phyloP scores from a whole-genome alignment of 1,140 invertebrate genomes.

The Archivesica marissinica region DNA sequence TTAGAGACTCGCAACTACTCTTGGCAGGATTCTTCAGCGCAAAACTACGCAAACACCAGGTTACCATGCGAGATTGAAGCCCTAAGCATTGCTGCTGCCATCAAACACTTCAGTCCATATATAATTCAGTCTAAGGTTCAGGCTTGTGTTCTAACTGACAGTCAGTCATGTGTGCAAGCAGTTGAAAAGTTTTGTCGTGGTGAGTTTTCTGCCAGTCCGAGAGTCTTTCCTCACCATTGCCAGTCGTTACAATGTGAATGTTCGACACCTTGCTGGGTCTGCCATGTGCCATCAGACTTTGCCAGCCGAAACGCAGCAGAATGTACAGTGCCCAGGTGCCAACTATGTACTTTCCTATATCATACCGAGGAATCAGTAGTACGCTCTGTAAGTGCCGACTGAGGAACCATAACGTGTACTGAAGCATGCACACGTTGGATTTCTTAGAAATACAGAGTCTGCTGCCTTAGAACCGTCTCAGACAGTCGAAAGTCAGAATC shows the following conservation, averaged over 20 bases:
- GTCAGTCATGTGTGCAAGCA: constrained; percentile 61
- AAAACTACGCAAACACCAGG: too few species aligned
- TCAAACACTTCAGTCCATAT: constrained; percentile 62
- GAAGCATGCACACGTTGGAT: too few species aligned
- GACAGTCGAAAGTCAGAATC: too few species aligned
- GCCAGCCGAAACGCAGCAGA: constrained; percentile 50
- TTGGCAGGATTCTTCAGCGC: too few species aligned
- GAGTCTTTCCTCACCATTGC: constrained; percentile 58
- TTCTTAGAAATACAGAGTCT: too few species aligned
- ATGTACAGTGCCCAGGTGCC: constrained; percentile 23
- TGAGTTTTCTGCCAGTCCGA: constrained; percentile 60
- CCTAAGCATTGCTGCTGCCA: constrained; percentile 35
- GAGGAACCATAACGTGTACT: too few species aligned
- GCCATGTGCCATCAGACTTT: constrained; percentile 56
- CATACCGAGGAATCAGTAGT: too few species aligned
- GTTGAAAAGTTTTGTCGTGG: constrained; percentile 53
- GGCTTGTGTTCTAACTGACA: constrained; percentile 51
- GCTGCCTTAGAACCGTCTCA: too few species aligned
- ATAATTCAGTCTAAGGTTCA: constrained; percentile 39
- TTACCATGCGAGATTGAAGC: too few species aligned
- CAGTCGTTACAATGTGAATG: constrained; percentile 32
- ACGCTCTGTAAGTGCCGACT: too few species aligned
- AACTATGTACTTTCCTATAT: constrained; percentile 44
- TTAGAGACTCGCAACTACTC: too few species aligned
- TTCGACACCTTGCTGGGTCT: constrained; percentile 43